phyloP scores from a whole-genome alignment of 1,140 invertebrate species.

The Hormaphis cornu region DNA sequence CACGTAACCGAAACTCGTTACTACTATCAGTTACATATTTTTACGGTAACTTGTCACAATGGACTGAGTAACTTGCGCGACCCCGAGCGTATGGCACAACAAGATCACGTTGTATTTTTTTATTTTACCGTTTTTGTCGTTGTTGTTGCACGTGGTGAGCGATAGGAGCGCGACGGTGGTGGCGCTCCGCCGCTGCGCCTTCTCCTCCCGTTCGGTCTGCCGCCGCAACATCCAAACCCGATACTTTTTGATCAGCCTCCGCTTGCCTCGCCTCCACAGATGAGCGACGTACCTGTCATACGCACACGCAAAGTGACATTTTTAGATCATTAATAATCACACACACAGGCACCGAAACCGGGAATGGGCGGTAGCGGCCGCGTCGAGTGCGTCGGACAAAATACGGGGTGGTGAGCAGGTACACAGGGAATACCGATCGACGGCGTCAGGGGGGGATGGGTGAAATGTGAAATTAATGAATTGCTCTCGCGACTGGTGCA shows the following conservation, averaged over 20 bases:
- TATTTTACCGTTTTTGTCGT: conserved; percentile 24
- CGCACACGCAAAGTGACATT: conserved; percentile 31
- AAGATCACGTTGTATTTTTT: neutral
- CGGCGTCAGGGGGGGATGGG: neutral
- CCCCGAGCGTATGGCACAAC: neutral
- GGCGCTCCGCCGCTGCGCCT: conserved; percentile 35
- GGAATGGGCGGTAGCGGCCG: neutral
- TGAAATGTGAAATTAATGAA: conserved; percentile 27
- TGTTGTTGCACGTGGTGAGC: conserved; percentile 15
- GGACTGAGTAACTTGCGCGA: no score
- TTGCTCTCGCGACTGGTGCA: conserved; percentile 10
- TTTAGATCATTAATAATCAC: conserved; percentile 25
- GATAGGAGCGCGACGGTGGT: conserved; percentile 38
- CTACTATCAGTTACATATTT: no score
- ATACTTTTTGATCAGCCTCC: conserved; percentile 73
- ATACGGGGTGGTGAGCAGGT: neutral
- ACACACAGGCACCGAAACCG: neutral
- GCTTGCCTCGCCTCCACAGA: conserved; percentile 71
- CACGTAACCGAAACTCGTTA: no score
- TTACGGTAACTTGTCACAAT: no score
- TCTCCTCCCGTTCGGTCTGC: conserved; percentile 39
- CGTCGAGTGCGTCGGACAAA: no score
- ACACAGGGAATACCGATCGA: neutral
- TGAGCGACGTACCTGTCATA: conserved; percentile 71
- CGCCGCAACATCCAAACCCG: conserved; percentile 51